Percentiles rank a stretch among this genome's conserved stretches.
phyloP scores from a whole-genome alignment of 2,797 vertebrate genomes.

The Tragopan temminckii region DNA sequence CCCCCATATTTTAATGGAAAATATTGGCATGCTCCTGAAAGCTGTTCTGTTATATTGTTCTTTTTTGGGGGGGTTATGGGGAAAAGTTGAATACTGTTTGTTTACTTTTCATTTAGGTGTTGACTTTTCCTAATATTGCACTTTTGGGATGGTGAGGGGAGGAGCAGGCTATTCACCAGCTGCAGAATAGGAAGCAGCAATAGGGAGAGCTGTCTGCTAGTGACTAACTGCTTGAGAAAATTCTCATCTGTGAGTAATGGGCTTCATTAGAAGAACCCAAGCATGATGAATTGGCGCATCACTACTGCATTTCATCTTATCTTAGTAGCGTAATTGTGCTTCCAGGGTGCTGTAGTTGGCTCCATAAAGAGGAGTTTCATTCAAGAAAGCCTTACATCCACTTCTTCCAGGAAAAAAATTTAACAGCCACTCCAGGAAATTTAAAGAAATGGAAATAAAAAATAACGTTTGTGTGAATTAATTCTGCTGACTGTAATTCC shows the following conservation, averaged over 20 bases:
- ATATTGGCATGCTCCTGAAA: conserved; percentile 28
- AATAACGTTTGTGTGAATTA: background rate
- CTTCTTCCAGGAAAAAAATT: background rate
- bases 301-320: conserved; percentile 25
- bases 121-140: conserved; percentile 59
- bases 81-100: conserved; percentile 45
- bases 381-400: conserved; percentile 22
- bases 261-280: conserved; percentile 61
- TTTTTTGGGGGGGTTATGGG: background rate
- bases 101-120: conserved; percentile 56
- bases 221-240: conserved; percentile 39
- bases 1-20: conserved; percentile 2
- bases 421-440: background rate
- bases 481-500: background rate
- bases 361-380: background rate
- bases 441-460: background rate
- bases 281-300: conserved; percentile 48
- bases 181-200: conserved; percentile 15
- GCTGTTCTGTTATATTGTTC: background rate
- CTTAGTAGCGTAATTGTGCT: conserved; percentile 34
- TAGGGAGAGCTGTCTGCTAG: conserved; percentile 46
- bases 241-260: conserved; percentile 66
- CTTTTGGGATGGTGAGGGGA: conserved; percentile 45
- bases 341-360: conserved; percentile 10
- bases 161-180: background rate